Evolutionary conservation across 2,113 vertebrate species (phyloP), one percentile per base, ranked within the genome.

Genomic region (Pituophis catenifer): DNA sequence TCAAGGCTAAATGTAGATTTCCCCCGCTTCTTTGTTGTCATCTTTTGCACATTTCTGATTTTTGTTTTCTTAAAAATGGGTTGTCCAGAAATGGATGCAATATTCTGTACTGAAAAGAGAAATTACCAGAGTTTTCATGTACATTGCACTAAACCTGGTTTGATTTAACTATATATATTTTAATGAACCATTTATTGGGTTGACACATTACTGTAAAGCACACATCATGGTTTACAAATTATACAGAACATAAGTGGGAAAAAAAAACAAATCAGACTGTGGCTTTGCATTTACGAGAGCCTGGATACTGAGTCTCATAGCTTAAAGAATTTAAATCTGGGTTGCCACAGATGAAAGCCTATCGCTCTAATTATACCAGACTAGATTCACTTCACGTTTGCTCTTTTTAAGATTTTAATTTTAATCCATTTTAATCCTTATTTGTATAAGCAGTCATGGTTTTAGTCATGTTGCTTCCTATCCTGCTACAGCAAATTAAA

Each of bases 391-490:
- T 29, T 21, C 17, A 55, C 9, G 17, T 89, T 81, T 89, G 33
- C 53, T 81, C 54, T 75, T 53, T 52, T 9, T 26, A 86, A 90
- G 44, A 44, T 62, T n/a, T 62, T n/a, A 26, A 52, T 90, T 86
- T 70, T 70, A 70, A 70, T 70, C 92, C 23, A 54, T 65, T 52
- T 88, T 90, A 48, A 59, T 19, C 24, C 33, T 50, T 21, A 92
- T 75, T 86, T 91, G 3, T 57, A 91, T 3, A 1, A 23, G n/a
- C 62, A 52, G 91, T 52, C 58, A 62, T 0, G 0, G 33, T 90
- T 96, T 94, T 50, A 90, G 55, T 91, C 62, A 93, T 95, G 91
- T 92, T 88, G 93, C 26, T 62, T 93, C 50, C 91, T 94, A 87
- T 81, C 48, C 48, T 75, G 52, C 91, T 90, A 91, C 54, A 89